Percentiles rank a stretch among this genome's conserved stretches.
Conservation (phyloP, 1,140 invertebrate species). For the Steinernema feltiae region DNA sequence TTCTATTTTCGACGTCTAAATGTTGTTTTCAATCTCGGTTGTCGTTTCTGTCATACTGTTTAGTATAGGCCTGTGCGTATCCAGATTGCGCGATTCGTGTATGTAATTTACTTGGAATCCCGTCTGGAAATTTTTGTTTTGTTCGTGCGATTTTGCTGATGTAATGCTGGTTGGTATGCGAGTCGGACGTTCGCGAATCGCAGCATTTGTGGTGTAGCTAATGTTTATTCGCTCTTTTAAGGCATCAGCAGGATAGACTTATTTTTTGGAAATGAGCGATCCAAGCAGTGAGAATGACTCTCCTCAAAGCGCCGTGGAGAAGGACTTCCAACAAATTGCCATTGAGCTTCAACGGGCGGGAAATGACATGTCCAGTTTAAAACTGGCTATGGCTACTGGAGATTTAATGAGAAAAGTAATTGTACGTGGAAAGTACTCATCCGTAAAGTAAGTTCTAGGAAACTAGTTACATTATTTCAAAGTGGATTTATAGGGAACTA, state of each 20-base stretch:
- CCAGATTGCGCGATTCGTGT: too few relatives aligned
- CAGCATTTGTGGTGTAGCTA: too few relatives aligned
- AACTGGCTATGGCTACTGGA: background rate
- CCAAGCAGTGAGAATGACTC: too few relatives aligned
- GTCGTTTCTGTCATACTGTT: too few relatives aligned
- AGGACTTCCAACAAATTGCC: background rate
- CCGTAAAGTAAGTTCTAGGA: background rate
- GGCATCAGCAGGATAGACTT: too few relatives aligned
- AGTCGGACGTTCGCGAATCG: too few relatives aligned
- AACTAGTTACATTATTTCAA: background rate
- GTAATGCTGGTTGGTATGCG: background rate
- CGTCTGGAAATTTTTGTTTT: background rate
- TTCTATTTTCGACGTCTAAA: too few relatives aligned
- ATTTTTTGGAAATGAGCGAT: background rate
- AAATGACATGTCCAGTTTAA: background rate
- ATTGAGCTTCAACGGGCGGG: background rate
- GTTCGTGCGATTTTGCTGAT: too few relatives aligned
- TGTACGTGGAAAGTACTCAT: background rate
- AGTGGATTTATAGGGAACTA: conserved; percentile 37
- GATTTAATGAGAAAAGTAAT: background rate
- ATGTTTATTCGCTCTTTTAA: too few relatives aligned
- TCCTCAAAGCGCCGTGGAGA: background rate
- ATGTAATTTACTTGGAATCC: too few relatives aligned
- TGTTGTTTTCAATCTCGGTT: too few relatives aligned
- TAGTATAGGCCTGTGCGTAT: too few relatives aligned